Evolutionary conservation across 2,888 invertebrate species (phyloP), one percentile per base, ranked within the genome.

Genomic region (Anodontia alba): DNA sequence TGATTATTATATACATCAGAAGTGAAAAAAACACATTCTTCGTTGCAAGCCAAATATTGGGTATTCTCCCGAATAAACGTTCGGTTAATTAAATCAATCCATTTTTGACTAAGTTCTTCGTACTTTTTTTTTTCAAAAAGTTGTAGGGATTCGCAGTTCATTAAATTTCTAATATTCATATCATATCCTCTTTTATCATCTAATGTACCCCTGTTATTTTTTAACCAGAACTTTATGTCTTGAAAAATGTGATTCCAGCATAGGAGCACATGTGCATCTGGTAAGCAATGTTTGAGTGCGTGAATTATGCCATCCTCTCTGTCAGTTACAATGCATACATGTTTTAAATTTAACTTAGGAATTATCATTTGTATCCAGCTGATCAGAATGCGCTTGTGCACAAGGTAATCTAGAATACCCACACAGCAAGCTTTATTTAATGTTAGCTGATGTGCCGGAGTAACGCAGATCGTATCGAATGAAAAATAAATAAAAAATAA

Each of bases 1-100:
- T 83, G 17, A 79, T 73, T 26, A 77, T 77, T 0, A 79, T 79
- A 54, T 79, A 82, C n/a, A n/a, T n/a, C n/a, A 0, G 57, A 57
- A 57, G 54, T 73, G 23, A 57, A 73, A 57, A 36, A 36, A n/a
- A 57, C 73, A n/a, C 33, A 62, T 51, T 54, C 23, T 57, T 73
- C 23, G 38, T 57, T 57, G 20, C 73, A 36, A 1, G 23, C 73
- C 1, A 57, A 31, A 29, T 73, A 31, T 49, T 73, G n/a, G 10
- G 23, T 23, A 54, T 57, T 31, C 57, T 17, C 20, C 15, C 23
- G 20, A 36, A 23, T 1, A 73, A 12, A 73, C 57, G 54, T n/a
- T 54, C 54, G 23, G 54, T 42, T 38, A 73, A 73, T 20, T 73
- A 73, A 17, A 26, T 77, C 29, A 67, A 66, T 77, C 72, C 77